Base-by-base conservation (phyloP, 2,797 vertebrate genomes). In the Diplodus sargus region DNA sequence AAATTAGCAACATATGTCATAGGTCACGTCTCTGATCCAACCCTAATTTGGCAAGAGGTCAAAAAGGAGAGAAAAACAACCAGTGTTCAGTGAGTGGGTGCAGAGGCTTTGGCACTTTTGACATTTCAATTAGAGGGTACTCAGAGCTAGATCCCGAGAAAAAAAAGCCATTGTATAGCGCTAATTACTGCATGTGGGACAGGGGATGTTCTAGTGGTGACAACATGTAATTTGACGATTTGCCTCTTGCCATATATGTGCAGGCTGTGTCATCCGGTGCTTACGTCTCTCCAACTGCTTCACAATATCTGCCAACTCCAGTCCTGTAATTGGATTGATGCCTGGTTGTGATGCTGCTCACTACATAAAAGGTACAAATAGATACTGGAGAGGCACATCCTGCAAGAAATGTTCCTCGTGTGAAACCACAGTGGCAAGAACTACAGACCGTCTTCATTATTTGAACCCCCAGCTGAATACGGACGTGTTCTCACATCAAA, bases 191-290 rank as follows among this genome's bases (percentile, higher is more conserved):
- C 84, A 71, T 87, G 85, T 86, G 66, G 89, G 88, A 84, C 72
- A 85, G 64, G 49, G 45, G 84, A 76, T 20, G 73, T 78, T 76
- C 70, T 80, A 25, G 52, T 49, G 45, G 60, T 92, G 92, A 91
- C 91, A 95, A 83, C 88, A 28, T 94, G 61, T 90, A 91, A 95
- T 95, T 94, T 92, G 76, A 90, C 77, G 82, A 80, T 87, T 87
- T 28, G 53, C 77, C 88, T 83, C 71, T 34, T 80, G 74, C 83
- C 82, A 72, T 90, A 79, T 87, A 86, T 87, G 79, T 74, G 49
- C 66, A 84, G 73, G 45, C 83, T 52, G 77, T 83, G 86, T 81
- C 86, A 91, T 89, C 88, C 63, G 68, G 85, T 47, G 76, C 80
- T 89, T 57, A 84, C 85, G 82, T 87, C 78, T 71, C 62, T 82